These are phyloP conservation scores for Rhea pennata DNA, from an alignment of 2,113 vertebrate genomes.

Conservation along the genomic window DNA sequence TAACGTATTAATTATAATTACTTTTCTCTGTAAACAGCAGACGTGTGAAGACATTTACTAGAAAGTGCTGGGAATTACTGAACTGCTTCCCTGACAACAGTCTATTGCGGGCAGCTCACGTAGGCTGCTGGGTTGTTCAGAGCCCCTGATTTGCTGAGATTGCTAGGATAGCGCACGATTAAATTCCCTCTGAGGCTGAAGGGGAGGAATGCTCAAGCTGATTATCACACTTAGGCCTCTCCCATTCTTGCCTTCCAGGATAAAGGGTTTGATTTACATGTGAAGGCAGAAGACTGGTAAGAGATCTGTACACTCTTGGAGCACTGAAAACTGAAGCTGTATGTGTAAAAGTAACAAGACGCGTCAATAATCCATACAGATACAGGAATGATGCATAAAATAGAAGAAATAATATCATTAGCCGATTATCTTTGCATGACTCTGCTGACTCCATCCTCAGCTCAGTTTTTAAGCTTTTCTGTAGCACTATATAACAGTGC, in stretches of 20 bases:
- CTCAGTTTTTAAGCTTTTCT: background rate
- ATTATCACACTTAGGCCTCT: background rate
- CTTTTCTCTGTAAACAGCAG: background rate
- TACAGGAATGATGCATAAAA: background rate
- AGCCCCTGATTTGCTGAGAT: accelerated
- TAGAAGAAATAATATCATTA: background rate
- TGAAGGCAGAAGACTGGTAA: constrained; percentile 72
- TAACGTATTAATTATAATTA: background rate
- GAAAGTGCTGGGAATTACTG: background rate
- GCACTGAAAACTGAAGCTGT: background rate
- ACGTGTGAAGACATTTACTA: background rate
- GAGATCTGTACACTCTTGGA: background rate
- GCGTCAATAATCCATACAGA: background rate
- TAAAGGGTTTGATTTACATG: constrained; percentile 39
- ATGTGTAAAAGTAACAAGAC: background rate
- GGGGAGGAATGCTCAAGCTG: background rate
- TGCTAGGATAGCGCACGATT: background rate
- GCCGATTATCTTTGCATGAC: background rate
- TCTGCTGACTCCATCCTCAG: background rate
- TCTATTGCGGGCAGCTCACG: background rate
- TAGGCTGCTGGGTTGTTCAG: background rate
- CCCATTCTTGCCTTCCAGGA: constrained; percentile 58
- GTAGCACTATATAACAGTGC: background rate
- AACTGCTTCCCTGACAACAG: background rate
- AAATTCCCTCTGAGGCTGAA: background rate